These are phyloP conservation scores for Hirtodrosophila confusa DNA, from an alignment of 2,888 invertebrate species.

Conservation along the genomic window DNA sequence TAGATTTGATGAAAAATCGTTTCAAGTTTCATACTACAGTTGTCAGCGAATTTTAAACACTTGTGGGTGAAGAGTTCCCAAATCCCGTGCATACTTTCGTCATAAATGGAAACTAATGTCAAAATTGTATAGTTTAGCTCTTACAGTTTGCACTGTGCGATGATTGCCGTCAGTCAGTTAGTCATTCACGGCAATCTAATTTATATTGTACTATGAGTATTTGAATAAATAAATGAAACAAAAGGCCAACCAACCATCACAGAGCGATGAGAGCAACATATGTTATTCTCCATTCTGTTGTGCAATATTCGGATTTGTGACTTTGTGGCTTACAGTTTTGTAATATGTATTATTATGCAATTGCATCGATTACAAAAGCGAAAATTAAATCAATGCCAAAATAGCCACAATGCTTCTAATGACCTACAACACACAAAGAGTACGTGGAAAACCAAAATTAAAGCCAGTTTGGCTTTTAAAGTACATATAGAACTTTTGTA, in stretches of 20 bases:
- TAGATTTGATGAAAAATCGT: too few relatives aligned
- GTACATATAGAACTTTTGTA: too few relatives aligned
- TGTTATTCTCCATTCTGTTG: slow-evolving; percentile 31
- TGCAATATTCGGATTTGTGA: slow-evolving; percentile 34
- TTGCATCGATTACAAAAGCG: slow-evolving; percentile 33
- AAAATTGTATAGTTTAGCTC: too few relatives aligned
- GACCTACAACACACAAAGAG: not conserved
- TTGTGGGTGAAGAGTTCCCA: too few relatives aligned
- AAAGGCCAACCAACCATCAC: slow-evolving; percentile 19
- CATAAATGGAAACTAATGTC: too few relatives aligned
- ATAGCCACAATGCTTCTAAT: not conserved
- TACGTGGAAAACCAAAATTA: not conserved
- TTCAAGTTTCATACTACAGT: too few relatives aligned
- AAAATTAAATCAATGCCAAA: slow-evolving; percentile 41
- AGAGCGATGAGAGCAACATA: slow-evolving; percentile 8
- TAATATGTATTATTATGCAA: slow-evolving; percentile 25
- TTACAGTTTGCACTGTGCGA: too few relatives aligned
- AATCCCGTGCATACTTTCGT: too few relatives aligned
- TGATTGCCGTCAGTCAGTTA: too few relatives aligned
- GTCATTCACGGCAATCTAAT: not conserved
- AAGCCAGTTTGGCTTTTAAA: not conserved
- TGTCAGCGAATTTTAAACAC: too few relatives aligned
- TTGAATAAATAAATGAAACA: not conserved
- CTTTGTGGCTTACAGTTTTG: slow-evolving; percentile 42
- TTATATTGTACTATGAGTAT: not conserved